These are phyloP conservation scores for Tachina lurida DNA, from an alignment of 2,888 invertebrate genomes.

Conservation along the genomic window DNA sequence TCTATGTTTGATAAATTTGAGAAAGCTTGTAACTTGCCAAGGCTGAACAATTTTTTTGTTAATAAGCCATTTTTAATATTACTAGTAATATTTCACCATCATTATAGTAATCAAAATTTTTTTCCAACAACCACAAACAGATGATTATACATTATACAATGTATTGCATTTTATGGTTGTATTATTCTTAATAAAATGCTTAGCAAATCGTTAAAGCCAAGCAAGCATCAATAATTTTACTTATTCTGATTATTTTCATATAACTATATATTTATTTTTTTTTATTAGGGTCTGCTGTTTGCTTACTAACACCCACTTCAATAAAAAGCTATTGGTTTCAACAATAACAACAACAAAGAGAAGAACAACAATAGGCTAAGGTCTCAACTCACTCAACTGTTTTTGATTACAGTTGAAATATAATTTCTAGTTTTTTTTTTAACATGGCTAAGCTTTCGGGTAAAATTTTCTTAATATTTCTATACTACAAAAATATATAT, in stretches of 20 bases:
- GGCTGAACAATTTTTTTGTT: too few relatives aligned
- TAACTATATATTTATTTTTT: not conserved
- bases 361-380: not conserved
- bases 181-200: slow-evolving; percentile 39
- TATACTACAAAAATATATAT: not conserved
- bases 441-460: not conserved
- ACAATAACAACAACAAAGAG: too few relatives aligned
- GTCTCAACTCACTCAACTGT: not conserved
- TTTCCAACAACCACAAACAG: not conserved
- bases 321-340: not conserved
- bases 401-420: slow-evolving; percentile 16
- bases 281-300: not conserved
- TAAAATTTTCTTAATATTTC: not conserved
- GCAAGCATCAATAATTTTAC: slow-evolving; percentile 44
- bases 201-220: slow-evolving; percentile 52
- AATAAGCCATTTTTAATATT: too few relatives aligned
- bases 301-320: not conserved
- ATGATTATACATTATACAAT: not conserved
- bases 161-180: slow-evolving; percentile 20
- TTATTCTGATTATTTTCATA: not conserved
- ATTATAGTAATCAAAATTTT: not conserved
- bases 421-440: not conserved
- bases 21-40: too few relatives aligned
- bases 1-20: too few relatives aligned
- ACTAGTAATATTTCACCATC: too few relatives aligned